Evolutionary conservation across 2,113 vertebrate genomes (phyloP), one percentile per base, ranked within the genome.

Genomic region (Anser brachyrhynchus): DNA sequence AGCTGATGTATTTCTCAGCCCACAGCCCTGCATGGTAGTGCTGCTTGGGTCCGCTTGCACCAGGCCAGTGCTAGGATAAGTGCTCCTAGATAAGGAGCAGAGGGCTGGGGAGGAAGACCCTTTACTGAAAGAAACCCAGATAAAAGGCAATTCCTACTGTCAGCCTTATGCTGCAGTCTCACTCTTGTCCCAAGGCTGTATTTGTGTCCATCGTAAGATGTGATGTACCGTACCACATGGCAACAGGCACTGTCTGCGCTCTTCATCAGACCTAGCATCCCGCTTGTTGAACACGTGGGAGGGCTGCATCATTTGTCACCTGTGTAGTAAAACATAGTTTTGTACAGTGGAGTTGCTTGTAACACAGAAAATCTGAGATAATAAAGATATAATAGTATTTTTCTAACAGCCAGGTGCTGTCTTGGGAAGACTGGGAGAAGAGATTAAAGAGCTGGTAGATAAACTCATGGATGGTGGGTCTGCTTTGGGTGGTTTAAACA

Each of bases 21-120:
- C 52, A 10, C 52, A 44, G 0, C 31, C 39, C 35, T 33, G 10
- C 4, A 0, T 5, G 33, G 65, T 13, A 9, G 37, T 3, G 3
- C 29, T 37, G 28, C 26, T 37, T 2, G 14, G 20, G 46, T 46
- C 25, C 61, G 4, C 72, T 33, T 16, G 28, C 10, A 37, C 58
- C 21, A 8, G 57, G 23, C 11, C 31, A 22, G 22, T 17, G 20
- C 37, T 37, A 37, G 37, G 37, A 37, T 37, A 37, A 37, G 37
- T 37, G 37, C 37, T 37, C 37, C 37, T 37, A 8, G 2, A 8
- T 13, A 11, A 49, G n/a, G 43, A 69, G 61, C 18, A 65, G n/a
- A 28, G 25, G 1, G 7, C 28, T 62, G 57, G 31, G 64, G 41
- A 44, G 41, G 64, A 44, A 44, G 41, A 21, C 20, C 41, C 13